Evolutionary conservation across 2,113 vertebrate species (phyloP).

Genomic region (Nipponia nippon): DNA sequence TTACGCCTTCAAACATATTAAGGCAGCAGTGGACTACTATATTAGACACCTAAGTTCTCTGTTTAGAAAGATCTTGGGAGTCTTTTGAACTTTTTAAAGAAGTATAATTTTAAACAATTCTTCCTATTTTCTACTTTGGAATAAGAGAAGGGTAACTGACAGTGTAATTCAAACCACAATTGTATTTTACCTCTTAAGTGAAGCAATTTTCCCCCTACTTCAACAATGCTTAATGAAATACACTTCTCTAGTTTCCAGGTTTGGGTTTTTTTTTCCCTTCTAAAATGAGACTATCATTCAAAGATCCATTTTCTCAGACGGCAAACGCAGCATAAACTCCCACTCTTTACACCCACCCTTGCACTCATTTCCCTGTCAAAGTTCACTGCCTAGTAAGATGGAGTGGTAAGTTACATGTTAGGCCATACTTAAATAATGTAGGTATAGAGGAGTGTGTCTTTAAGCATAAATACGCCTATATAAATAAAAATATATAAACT

Average conservation of each 20-base stretch:
- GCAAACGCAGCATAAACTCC: background rate
- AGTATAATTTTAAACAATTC: background rate
- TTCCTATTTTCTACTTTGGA: background rate
- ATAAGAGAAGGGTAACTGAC: background rate
- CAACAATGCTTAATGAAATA: background rate
- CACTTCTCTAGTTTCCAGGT: background rate
- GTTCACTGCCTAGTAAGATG: background rate
- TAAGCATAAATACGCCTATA: background rate
- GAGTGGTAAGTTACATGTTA: background rate
- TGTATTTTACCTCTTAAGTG: background rate
- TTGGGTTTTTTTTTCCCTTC: background rate
- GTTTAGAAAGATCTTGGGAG: background rate
- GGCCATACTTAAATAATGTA: background rate
- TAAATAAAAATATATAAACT: background rate
- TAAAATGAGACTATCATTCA: background rate
- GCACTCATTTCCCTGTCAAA: background rate
- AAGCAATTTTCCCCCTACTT: background rate
- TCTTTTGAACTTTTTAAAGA: background rate
- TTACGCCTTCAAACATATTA: background rate
- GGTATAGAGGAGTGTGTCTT: background rate
- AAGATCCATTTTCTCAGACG: background rate
- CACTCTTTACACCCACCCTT: background rate
- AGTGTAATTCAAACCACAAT: background rate
- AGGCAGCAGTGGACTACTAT: background rate
- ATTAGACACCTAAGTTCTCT: background rate